Evolutionary conservation across 1,140 invertebrate species (phyloP), one percentile per base, ranked within the genome.

Genomic region (Lasioglossum baleicum): DNA sequence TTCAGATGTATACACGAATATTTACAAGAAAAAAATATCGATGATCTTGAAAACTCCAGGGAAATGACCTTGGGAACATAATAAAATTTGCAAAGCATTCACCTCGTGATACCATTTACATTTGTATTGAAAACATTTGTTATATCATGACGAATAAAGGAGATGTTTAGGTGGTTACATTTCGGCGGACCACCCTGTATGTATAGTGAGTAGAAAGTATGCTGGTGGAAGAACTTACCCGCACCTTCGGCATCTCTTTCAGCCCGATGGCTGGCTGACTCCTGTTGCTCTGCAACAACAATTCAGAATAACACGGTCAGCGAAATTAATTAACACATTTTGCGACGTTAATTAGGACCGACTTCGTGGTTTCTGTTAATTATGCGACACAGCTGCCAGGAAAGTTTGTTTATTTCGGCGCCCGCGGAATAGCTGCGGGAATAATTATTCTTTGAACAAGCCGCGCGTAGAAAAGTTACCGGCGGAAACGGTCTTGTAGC

Each of bases 261-360:
- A 96, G 87, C 75, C 96, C 96, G 83, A 96, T 96, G 42, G 96
- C 96, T 58, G 96, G 96, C 85, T 96, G 96, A 89, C 96, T 96
- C 87, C 96, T 92, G 87, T 96, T 96, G 82, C 95, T 96, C 96
- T 96, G 94, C 61, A 95, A 95, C 82, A 84, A 91, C 56, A 84
- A 81, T 22, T n/a, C 40, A 75, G 7, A 35, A 72, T 58, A n/a
- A 11, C 11, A 31, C 48, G 31, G 44, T 72, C 68, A 83, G 53
- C 17, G 6, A 31, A 44, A 70, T 35, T 22, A 44, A 77, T 83
- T 68, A 73, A 60, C 51, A n/a, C 8, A 15, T n/a, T 42, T 20
- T 7, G 58, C 31, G 7, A 64, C n/a, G 10, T 63, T 71, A 60
- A 68, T 74, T 65, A 65, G 31, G 13, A 22, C 42, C 22, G 13